Base-by-base conservation (phyloP, 2,888 invertebrate species). In the Drosophila trichaetosa region DNA sequence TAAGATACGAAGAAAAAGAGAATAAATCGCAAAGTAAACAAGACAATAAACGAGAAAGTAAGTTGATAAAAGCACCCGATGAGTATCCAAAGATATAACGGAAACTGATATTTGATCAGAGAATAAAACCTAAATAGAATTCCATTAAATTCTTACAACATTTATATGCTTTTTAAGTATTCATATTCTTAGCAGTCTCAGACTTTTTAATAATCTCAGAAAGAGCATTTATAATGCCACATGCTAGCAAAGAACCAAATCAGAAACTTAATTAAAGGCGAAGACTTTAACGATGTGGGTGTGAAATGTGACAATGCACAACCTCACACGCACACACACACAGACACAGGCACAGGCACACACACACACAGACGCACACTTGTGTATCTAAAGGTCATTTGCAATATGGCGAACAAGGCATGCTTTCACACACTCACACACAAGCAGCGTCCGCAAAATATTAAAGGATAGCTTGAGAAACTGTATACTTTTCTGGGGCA, bases 11-110 rank as follows among this genome's bases (percentile, higher is more conserved):
- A 54, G 49, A 29, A 48, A 56, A 51, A 51, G 42, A 29, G 48
- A 52, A 59, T 40, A 69, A 73, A 72, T 63, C 66, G 56, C 56
- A 87, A 69, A 58, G 67, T 66, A 69, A 82, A 82, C 74, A 80
- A 61, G 56, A 69, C 57, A 80, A 81, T 63, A 70, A 73, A 60
- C 51, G 27, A 24, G 51, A 42, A 33, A 24, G 36, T 38, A 16
- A 49, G 29, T 31, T n/a, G 6, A 49, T 29, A 34, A 16, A 27
- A 7, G 8, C 48, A 2, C 2, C 10, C 5, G n/a, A 52, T n/a
- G 33, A 38, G 31, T 13, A 34, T 21, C 8, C 24, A 38, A 52
- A 52, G 21, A 56, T 16, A 27, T 6, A 24, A 46, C 21, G 16
- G 24, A 24, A 16, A 16, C 16, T 8, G 8, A 27, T 46, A 24